Evolutionary conservation across 2,113 vertebrate species (phyloP).

Genomic region (Furnarius figulus): DNA sequence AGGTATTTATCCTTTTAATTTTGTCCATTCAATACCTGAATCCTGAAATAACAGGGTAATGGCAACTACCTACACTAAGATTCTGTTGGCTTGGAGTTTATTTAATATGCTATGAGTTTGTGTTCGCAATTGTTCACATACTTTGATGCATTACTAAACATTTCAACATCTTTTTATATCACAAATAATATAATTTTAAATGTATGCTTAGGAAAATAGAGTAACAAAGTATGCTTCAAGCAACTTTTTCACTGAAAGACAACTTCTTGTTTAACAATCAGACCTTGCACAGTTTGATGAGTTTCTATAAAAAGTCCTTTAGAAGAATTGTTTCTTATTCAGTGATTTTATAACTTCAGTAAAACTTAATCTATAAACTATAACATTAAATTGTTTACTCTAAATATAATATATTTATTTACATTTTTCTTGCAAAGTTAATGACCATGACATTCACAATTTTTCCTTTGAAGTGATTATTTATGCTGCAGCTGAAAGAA

Average conservation of each 20-base stretch:
- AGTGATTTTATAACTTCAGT: background rate
- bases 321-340: background rate
- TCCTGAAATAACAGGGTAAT: background rate
- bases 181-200: background rate
- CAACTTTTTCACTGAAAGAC: background rate
- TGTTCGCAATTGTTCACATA: background rate
- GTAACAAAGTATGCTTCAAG: background rate
- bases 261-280: background rate
- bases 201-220: background rate
- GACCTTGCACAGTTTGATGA: background rate
- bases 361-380: background rate
- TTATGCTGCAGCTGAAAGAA: background rate
- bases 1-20: background rate
- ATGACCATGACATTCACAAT: background rate
- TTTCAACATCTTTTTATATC: background rate
- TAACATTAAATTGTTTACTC: background rate
- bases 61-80: background rate
- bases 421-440: background rate
- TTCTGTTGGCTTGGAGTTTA: background rate
- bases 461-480: background rate
- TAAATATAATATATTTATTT: background rate
- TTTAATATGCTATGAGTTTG: background rate
- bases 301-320: background rate
- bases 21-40: background rate
- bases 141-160: background rate